phyloP scores from a whole-genome alignment of 2,797 vertebrate genomes.

The Molossus molossus region DNA sequence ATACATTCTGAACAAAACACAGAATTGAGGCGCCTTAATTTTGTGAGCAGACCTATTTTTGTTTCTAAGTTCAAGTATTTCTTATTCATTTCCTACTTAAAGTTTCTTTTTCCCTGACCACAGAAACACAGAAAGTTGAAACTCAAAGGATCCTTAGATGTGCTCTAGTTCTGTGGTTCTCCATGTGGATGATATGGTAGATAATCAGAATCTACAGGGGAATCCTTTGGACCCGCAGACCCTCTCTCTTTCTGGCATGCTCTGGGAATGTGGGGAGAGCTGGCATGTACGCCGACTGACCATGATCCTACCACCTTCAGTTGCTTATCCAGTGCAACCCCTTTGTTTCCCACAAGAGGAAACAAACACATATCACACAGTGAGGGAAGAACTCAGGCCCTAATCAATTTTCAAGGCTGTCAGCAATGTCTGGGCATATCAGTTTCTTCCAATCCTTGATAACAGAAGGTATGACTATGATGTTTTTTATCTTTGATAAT shows the following conservation, averaged over 20 bases:
- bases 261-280: background rate
- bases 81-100: constrained; percentile 23
- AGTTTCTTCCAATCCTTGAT: constrained; percentile 47
- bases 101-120: background rate
- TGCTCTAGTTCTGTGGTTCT: background rate
- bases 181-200: background rate
- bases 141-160: constrained; percentile 11
- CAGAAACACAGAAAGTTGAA: constrained; percentile 9
- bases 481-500: constrained; percentile 71
- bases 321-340: background rate
- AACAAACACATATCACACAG: background rate
- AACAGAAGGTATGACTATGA: background rate
- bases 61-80: constrained; percentile 49
- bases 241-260: background rate
- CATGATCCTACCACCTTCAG: background rate
- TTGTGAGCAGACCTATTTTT: constrained; percentile 27
- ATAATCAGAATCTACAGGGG: background rate
- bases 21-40: background rate
- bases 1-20: background rate
- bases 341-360: constrained; percentile 26
- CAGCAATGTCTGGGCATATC: constrained; percentile 55
- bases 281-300: background rate
- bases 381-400: background rate
- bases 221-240: background rate
- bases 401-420: background rate